A percentile compares a stretch with the other conserved stretches of the same genome.
Evolutionary conservation across 1,140 invertebrate species (phyloP).

Genomic region (Geopemphigus sp.): DNA sequence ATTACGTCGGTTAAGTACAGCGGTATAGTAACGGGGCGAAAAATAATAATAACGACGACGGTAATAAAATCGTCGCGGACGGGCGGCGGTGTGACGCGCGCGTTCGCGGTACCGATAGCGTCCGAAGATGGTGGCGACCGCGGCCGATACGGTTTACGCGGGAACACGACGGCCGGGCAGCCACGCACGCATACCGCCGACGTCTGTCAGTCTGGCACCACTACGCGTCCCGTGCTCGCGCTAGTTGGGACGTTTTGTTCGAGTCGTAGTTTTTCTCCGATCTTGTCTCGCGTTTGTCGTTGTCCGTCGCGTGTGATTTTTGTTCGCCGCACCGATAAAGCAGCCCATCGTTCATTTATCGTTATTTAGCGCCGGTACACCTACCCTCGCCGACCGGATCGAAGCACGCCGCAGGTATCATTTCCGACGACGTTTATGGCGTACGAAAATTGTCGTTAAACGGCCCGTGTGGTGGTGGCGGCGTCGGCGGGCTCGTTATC

Average conservation of each 20-base stretch:
- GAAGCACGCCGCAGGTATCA: too few species aligned
- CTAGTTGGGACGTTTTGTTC: too few species aligned
- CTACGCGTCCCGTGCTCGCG: neutral
- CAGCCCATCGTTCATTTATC: too few species aligned
- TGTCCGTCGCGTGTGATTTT: neutral
- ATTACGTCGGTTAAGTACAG: neutral
- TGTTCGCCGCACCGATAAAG: too few species aligned
- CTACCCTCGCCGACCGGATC: too few species aligned
- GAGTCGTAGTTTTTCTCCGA: too few species aligned
- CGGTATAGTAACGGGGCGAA: neutral
- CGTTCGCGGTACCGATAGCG: neutral
- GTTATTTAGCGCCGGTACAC: too few species aligned
- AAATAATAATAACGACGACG: neutral
- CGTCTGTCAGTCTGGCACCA: conserved; percentile 48
- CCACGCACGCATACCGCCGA: conserved; percentile 39
- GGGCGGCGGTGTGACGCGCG: neutral
- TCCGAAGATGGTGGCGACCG: neutral
- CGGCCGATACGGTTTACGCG: conserved; percentile 39
- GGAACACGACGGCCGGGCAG: conserved; percentile 22
- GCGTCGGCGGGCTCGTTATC: too few species aligned
- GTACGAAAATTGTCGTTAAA: too few species aligned
- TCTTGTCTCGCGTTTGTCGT: neutral
- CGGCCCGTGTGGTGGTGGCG: too few species aligned
- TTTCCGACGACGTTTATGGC: too few species aligned
- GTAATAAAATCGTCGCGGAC: neutral